Evolutionary conservation across 2,888 invertebrate species (phyloP), one percentile per base, ranked within the genome.

Genomic region (Protophormia terraenovae): DNA sequence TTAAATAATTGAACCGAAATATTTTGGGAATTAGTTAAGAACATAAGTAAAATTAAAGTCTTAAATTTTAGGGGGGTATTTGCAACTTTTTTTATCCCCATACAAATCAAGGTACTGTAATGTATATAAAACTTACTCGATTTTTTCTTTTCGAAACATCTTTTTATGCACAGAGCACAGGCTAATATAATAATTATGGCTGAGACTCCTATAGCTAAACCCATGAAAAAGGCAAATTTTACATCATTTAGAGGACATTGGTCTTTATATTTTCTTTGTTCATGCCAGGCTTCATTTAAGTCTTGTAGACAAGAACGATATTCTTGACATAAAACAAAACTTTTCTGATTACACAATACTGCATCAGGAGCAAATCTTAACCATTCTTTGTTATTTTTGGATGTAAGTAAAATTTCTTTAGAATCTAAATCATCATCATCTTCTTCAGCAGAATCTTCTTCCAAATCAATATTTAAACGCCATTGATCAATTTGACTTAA

Each of bases 161-260:
- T 88, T 73, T 90, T 91, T 0, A 90, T 53, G 55, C 90, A 91
- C 1, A 91, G 80, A 2, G 89, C 88, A 83, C 89, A 91, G 16
- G 89, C 88, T 4, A 90, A 84, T 62, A 91, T 88, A 58, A 89
- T 89, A 16, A 90, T 89, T 55, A 90, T 88, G 72, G 89, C 75
- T 19, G 90, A 89, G 38, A 90, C 87, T 53, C 92, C 92, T 2
- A 91, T 86, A 16, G 89, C 89, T 2, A 89, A 87, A 1, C 91
- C 91, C 67, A 91, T 88, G 0, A 90, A 86, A 55, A 91, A 91
- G 14, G 89, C 90, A 80, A 91, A 87, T 72, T 89, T 89, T 7
- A 92, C 86, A 80, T 89, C 88, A 47, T 58, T 67, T 5, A 72
- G 22, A 0, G 45, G n/a, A 22, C n/a, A 71, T 1, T 72, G 29